These are phyloP conservation scores for Capitulum mitella DNA, from an alignment of 2,888 invertebrate species.

Conservation along the genomic window DNA sequence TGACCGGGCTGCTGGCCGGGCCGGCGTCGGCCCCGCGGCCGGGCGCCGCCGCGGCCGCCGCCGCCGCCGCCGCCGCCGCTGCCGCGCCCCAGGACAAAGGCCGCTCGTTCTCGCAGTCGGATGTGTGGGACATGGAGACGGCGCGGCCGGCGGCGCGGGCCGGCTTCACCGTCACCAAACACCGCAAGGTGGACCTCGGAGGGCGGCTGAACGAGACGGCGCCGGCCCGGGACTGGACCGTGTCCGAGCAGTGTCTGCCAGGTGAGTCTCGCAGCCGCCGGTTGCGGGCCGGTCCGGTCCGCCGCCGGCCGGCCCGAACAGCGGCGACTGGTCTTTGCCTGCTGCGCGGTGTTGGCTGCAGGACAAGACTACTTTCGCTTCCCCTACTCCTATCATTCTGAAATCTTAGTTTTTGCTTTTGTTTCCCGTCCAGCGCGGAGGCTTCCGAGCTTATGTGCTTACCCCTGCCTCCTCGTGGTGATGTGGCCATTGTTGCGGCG, in stretches of 20 bases:
- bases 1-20: neutral
- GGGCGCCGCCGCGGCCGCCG: neutral
- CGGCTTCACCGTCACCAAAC: slow-evolving; percentile 28
- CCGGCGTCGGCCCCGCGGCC: neutral
- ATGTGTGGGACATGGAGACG: neutral
- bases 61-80: neutral
- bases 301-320: too few species aligned
- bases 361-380: too few species aligned
- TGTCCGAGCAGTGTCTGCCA: neutral
- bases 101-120: slow-evolving; percentile 5
- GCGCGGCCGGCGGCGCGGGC: slow-evolving; percentile 9
- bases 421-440: too few species aligned
- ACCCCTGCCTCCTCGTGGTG: too few species aligned
- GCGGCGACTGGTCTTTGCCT: too few species aligned
- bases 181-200: slow-evolving; percentile 29
- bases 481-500: too few species aligned
- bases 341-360: too few species aligned
- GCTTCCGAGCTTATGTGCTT: too few species aligned
- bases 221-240: neutral
- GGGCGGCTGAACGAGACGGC: slow-evolving; percentile 7
- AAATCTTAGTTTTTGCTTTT: too few species aligned
- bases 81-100: neutral
- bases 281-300: too few species aligned
- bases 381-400: too few species aligned
- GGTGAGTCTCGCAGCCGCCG: too few species aligned